phyloP scores from a whole-genome alignment of 2,113 vertebrate species.

The Amphiprion ocellaris region DNA sequence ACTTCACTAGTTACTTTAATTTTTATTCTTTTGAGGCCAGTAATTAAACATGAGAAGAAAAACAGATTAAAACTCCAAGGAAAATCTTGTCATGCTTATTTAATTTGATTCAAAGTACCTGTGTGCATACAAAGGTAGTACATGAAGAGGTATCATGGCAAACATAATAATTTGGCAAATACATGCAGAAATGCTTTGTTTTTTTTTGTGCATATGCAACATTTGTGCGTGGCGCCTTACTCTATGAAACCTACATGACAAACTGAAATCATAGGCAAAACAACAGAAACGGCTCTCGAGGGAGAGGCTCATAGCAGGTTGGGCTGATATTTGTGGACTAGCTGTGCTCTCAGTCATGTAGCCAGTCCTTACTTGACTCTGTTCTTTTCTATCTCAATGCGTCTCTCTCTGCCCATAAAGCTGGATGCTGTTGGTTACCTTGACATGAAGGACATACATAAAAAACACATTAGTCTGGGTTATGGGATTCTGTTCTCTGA shows the following conservation, averaged over 20 bases:
- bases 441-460: constrained; percentile 75
- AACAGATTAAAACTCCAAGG: too few species aligned
- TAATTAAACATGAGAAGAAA: too few species aligned
- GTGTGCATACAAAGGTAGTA: too few species aligned
- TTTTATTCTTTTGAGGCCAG: too few species aligned
- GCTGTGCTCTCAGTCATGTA: constrained; percentile 9
- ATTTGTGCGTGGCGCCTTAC: background rate
- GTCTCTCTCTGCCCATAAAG: constrained; percentile 61
- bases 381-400: constrained; percentile 24
- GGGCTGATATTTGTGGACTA: constrained; percentile 9
- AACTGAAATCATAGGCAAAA: constrained; percentile 7
- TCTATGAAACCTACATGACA: background rate
- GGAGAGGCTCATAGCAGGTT: constrained; percentile 7
- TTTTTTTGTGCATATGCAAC: background rate
- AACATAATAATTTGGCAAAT: too few species aligned
- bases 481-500: constrained; percentile 49
- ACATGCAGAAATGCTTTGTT: background rate
- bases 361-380: constrained; percentile 15
- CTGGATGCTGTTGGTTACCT: constrained; percentile 63
- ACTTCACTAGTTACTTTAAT: too few species aligned
- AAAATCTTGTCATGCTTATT: too few species aligned
- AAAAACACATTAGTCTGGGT: constrained; percentile 66
- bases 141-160: too few species aligned
- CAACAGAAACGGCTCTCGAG: background rate
- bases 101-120: too few species aligned